A percentile compares a stretch with the other conserved stretches of the same genome.
Conservation (phyloP, 2,797 vertebrate species). For the Sphaeramia orbicularis region DNA sequence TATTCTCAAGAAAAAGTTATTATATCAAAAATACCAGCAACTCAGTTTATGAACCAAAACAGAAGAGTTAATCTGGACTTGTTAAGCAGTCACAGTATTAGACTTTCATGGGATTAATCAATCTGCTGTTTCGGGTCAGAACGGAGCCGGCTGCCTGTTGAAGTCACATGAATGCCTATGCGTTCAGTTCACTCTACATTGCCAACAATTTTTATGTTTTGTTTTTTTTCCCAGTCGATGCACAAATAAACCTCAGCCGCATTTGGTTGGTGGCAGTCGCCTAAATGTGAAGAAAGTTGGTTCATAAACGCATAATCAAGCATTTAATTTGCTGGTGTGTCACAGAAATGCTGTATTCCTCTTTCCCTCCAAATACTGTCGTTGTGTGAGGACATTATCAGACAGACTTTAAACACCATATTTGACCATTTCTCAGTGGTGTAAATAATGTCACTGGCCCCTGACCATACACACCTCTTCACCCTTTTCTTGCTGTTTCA, state of each 20-base stretch:
- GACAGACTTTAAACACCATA: constrained; percentile 11
- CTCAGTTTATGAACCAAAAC: constrained; percentile 67
- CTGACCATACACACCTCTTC: constrained; percentile 35
- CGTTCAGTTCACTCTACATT: neutral
- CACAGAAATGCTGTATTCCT: constrained; percentile 31
- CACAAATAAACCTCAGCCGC: neutral
- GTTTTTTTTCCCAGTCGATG: neutral
- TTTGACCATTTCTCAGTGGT: constrained; percentile 35
- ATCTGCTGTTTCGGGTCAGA: constrained; percentile 26
- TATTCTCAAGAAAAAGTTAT: constrained; percentile 60
- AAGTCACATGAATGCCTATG: neutral
- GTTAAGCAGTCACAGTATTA: constrained; percentile 33
- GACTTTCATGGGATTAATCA: constrained; percentile 21
- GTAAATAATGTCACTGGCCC: constrained; percentile 53
- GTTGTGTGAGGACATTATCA: constrained; percentile 39
- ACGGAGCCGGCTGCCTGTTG: neutral
- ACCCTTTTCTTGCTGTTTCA: constrained; percentile 38
- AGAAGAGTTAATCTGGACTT: constrained; percentile 46
- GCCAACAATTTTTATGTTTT: constrained; percentile 14
- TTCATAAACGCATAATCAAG: constrained; percentile 25
- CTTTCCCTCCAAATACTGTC: constrained; percentile 14
- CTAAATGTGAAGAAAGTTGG: constrained; percentile 8
- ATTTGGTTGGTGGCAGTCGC: neutral
- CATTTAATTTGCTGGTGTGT: constrained; percentile 37
- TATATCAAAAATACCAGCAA: constrained; percentile 72